Evolutionary conservation across 2,797 vertebrate species (phyloP).

Genomic region (Anguilla obscura): DNA sequence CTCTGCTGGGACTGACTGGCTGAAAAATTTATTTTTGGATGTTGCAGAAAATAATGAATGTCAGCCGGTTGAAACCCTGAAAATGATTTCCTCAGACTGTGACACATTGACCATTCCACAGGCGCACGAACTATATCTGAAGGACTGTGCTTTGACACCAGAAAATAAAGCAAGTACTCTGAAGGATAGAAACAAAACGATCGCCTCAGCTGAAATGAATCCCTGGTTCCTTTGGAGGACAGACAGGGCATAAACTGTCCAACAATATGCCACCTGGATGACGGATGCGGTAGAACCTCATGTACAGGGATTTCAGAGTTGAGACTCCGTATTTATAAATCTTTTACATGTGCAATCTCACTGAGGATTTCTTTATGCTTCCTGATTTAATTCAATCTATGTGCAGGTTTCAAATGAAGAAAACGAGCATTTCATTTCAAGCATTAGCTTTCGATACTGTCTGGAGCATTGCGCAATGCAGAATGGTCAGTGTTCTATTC

Average conservation of each 20-base stretch:
- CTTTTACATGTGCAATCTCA: not conserved
- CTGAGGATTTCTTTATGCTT: not conserved
- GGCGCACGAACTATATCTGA: not conserved
- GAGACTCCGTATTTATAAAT: not conserved
- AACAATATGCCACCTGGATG: not conserved
- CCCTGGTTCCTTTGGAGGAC: not conserved
- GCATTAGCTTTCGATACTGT: not conserved
- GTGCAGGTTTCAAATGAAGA: not conserved
- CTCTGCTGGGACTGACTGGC: not conserved
- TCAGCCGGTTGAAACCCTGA: not conserved
- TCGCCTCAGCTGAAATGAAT: not conserved
- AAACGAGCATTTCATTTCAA: not conserved
- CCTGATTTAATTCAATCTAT: not conserved
- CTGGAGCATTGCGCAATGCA: not conserved
- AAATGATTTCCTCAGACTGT: not conserved
- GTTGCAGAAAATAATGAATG: not conserved
- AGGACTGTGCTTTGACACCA: not conserved
- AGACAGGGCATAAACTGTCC: not conserved
- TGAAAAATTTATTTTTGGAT: constrained; percentile 2
- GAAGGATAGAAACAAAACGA: not conserved
- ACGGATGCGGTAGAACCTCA: not conserved
- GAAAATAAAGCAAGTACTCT: not conserved
- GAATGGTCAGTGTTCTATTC: not conserved
- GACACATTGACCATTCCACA: not conserved
- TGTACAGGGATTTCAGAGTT: not conserved